phyloP scores from a whole-genome alignment of 2,888 invertebrate species.

The Spicauda simplicius region DNA sequence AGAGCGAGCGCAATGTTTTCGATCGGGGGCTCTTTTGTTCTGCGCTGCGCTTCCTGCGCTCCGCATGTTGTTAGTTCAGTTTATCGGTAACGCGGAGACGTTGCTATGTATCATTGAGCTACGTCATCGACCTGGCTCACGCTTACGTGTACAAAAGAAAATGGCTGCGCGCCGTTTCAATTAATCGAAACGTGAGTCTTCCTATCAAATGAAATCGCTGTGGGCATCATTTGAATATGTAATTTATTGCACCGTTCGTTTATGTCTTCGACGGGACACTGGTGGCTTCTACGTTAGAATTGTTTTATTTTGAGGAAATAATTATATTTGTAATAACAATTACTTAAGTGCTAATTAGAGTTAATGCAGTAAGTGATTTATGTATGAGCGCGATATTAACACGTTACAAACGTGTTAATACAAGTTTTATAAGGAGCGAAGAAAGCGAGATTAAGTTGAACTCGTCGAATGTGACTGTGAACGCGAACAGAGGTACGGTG shows the following conservation, averaged over 20 bases:
- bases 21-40: slow-evolving; percentile 69
- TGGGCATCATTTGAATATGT: slow-evolving; percentile 26
- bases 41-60: slow-evolving; percentile 57
- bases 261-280: slow-evolving; percentile 9
- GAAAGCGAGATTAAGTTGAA: slow-evolving; percentile 21
- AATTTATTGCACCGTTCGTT: slow-evolving; percentile 20
- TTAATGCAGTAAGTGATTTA: not conserved
- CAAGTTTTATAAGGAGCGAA: slow-evolving; percentile 1
- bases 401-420: not conserved
- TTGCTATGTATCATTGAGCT: slow-evolving; percentile 59
- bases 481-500: slow-evolving; percentile 44
- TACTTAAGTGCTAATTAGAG: not conserved
- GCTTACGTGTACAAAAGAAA: slow-evolving; percentile 63
- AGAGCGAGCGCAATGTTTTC: slow-evolving; percentile 54
- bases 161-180: slow-evolving; percentile 55
- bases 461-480: slow-evolving; percentile 5
- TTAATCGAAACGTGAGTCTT: slow-evolving; percentile 42
- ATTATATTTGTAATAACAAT: not conserved
- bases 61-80: slow-evolving; percentile 57
- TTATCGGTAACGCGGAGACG: slow-evolving; percentile 58
- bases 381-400: not conserved
- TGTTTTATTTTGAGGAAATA: not conserved
- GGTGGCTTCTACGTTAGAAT: not conserved
- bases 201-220: slow-evolving; percentile 27
- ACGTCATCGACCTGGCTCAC: slow-evolving; percentile 55